These are phyloP conservation scores for Plutomurus gul DNA, from an alignment of 1,140 invertebrate genomes.

Conservation along the genomic window DNA sequence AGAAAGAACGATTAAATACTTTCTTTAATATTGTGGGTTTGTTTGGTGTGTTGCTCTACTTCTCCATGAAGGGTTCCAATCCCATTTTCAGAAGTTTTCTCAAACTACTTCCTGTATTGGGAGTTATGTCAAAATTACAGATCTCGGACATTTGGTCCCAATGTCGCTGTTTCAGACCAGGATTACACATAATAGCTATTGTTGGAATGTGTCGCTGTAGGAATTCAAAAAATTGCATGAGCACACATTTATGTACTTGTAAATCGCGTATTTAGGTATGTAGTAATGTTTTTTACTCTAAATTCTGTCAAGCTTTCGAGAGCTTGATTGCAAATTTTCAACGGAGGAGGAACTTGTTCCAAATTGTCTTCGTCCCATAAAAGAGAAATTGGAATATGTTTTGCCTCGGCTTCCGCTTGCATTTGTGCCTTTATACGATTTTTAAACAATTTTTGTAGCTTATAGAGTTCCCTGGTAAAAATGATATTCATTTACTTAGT, in stretches of 20 bases:
- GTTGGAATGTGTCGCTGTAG: constrained; percentile 75
- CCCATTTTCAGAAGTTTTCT: constrained; percentile 78
- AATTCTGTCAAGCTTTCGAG: constrained; percentile 78
- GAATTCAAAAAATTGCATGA: background rate
- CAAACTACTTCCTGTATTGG: constrained; percentile 81
- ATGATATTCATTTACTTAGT: background rate
- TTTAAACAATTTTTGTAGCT: constrained; percentile 79
- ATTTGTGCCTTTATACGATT: constrained; percentile 68
- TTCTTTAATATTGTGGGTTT: no score
- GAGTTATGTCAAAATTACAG: constrained; percentile 80
- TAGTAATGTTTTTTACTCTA: constrained; percentile 59
- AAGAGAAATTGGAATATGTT: constrained; percentile 52
- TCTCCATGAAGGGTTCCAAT: constrained; percentile 72
- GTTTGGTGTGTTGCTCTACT: no score
- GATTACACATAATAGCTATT: constrained; percentile 83
- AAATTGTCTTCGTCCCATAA: constrained; percentile 72
- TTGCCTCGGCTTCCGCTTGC: constrained; percentile 51
- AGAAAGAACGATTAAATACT: no score
- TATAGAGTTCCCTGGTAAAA: constrained; percentile 67
- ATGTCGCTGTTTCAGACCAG: constrained; percentile 80
- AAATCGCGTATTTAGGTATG: background rate
- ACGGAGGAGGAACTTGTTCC: constrained; percentile 73
- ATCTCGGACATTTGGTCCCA: constrained; percentile 89
- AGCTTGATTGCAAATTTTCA: constrained; percentile 73
- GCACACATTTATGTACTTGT: background rate